These are phyloP conservation scores for Tenebrosternarchus preto DNA, from an alignment of 2,113 vertebrate genomes.

Conservation along the genomic window DNA sequence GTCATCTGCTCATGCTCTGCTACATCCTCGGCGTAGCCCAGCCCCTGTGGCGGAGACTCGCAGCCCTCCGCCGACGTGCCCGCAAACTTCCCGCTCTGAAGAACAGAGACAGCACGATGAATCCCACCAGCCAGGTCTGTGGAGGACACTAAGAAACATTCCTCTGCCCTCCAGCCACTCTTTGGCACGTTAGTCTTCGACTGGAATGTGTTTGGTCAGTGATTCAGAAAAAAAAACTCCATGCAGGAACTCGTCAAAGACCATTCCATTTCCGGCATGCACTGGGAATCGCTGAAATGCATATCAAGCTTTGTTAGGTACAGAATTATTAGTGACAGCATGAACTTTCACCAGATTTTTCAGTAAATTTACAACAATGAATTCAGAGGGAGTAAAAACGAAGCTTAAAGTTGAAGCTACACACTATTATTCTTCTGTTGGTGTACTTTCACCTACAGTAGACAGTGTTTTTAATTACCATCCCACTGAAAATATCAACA, in stretches of 20 bases:
- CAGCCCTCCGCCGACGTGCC: constrained; percentile 67
- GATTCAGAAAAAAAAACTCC: background rate
- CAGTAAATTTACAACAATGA: no score
- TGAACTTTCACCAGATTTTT: background rate
- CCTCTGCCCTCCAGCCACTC: background rate
- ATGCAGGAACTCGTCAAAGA: background rate
- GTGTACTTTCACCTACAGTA: no score
- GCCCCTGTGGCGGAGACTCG: constrained; percentile 77
- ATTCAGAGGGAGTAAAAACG: no score
- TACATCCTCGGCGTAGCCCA: constrained; percentile 82
- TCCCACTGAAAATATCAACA: background rate
- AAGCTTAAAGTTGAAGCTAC: no score
- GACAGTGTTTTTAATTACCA: constrained; percentile 16
- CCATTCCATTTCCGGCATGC: background rate
- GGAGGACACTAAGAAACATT: no score
- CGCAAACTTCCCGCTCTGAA: constrained; percentile 89
- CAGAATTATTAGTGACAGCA: background rate
- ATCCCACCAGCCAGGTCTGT: background rate
- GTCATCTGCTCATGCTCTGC: constrained; percentile 97
- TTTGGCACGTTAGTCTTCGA: background rate
- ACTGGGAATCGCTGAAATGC: background rate
- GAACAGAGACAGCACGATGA: constrained; percentile 38
- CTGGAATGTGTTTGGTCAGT: background rate
- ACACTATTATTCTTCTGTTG: background rate
- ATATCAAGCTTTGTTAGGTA: background rate